Evolutionary conservation across 2,888 invertebrate species (phyloP), one percentile per base, ranked within the genome.

Genomic region (Hirtodrosophila duncani): DNA sequence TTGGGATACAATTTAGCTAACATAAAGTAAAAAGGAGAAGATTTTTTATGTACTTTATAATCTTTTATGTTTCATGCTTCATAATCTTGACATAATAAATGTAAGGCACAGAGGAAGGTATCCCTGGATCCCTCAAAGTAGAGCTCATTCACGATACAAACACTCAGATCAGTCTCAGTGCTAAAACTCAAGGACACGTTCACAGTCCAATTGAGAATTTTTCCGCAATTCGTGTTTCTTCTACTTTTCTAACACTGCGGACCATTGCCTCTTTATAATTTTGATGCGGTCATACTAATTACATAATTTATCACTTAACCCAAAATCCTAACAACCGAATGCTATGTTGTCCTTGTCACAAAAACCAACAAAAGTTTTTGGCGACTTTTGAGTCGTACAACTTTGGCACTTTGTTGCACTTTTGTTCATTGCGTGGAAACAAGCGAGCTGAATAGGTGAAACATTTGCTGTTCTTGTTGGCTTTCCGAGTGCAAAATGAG

Each of bases 401-500:
- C 59, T 59, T 59, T 53, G 11, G n/a, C 23, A 78, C 69, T 74
- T 78, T 56, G 52, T 39, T 74, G 46, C 53, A 31, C 64, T 64
- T n/a, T 80, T 71, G 52, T 60, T 29, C 52, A 51, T 51, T 44
- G 21, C 48, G 18, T 36, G 55, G 48, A 49, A 50, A 36, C 48
- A 56, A 44, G 34, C 36, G 37, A 55, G 37, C 44, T 51, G 24
- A 60, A 74, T 63, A 75, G 71, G 57, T 59, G 65, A 68, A 72
- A 42, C 7, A 45, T 24, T 62, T 23, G 46, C 50, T 23, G 49
- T 38, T 33, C 27, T 23, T 30, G 20, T 38, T 23, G 37, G 39
- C 55, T 60, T 31, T 48, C 66, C 63, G 49, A 75, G 74, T 77
- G 66, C 53, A 77, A 81, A 81, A 81, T 72, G 63, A 77, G 81